These are phyloP conservation scores for Hippoglossus hippoglossus DNA, from an alignment of 2,797 vertebrate species.

Conservation along the genomic window DNA sequence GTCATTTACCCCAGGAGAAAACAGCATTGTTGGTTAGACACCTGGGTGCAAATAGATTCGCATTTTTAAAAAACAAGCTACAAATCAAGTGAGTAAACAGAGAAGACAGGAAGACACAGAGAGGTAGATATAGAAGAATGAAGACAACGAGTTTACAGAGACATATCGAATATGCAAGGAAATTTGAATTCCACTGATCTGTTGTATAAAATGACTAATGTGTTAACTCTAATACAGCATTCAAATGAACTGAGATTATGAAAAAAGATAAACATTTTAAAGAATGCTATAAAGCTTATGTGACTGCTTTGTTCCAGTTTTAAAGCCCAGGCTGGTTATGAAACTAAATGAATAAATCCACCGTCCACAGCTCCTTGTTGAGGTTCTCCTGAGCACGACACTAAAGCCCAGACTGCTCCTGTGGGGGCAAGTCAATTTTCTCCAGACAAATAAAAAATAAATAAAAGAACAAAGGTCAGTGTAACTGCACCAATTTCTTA, in stretches of 20 bases:
- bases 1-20: too few relatives aligned
- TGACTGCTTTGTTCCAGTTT: slow-evolving; percentile 4
- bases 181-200: neutral
- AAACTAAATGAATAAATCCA: slow-evolving; percentile 26
- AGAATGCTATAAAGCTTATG: neutral
- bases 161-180: neutral
- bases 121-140: neutral
- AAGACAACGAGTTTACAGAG: neutral
- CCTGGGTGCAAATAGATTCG: too few relatives aligned
- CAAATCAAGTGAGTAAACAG: too few relatives aligned
- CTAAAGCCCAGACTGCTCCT: slow-evolving; percentile 34
- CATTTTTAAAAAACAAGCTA: too few relatives aligned
- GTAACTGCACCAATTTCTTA: slow-evolving; percentile 11
- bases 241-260: neutral
- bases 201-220: slow-evolving; percentile 5
- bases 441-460: slow-evolving; percentile 52
- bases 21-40: too few relatives aligned
- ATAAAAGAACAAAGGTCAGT: slow-evolving; percentile 33
- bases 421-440: slow-evolving; percentile 25
- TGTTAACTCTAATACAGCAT: neutral
- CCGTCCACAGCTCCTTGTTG: neutral
- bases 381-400: slow-evolving; percentile 29
- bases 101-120: neutral
- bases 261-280: neutral
- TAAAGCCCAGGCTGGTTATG: neutral